Evolutionary conservation across 2,888 invertebrate genomes (phyloP).

Genomic region (Nematopogon swammerdamellus): DNA sequence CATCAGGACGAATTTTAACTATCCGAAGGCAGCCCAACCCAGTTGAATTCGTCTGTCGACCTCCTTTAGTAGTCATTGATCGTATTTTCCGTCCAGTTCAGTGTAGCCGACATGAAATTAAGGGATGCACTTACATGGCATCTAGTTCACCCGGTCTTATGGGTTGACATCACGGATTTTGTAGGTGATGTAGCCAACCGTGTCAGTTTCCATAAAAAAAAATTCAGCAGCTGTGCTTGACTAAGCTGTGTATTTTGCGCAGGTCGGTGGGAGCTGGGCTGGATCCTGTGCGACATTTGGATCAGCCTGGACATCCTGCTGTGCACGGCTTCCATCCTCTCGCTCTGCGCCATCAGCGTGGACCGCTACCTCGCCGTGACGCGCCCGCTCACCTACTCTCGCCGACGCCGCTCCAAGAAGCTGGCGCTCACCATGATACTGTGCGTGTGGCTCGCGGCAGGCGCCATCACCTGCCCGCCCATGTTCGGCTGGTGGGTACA

Average conservation of each 20-base stretch:
- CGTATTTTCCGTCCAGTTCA: too few relatives aligned
- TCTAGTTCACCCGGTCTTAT: too few relatives aligned
- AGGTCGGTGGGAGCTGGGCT: slow-evolving; percentile 87
- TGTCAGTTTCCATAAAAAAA: too few relatives aligned
- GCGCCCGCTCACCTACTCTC: slow-evolving; percentile 87
- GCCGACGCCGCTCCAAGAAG: slow-evolving; percentile 80
- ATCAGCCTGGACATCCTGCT: slow-evolving; percentile 89
- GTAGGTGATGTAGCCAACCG: too few relatives aligned
- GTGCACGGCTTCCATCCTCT: slow-evolving; percentile 91
- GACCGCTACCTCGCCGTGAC: slow-evolving; percentile 92
- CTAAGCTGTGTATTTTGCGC: slow-evolving; percentile 8
- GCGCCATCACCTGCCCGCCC: slow-evolving; percentile 91
- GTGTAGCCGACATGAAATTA: too few relatives aligned
- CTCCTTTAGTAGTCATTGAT: too few relatives aligned
- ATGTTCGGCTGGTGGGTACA: slow-evolving; percentile 82
- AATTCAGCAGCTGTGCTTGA: too few relatives aligned
- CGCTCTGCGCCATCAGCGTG: slow-evolving; percentile 89
- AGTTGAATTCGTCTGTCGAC: too few relatives aligned
- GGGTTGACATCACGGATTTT: too few relatives aligned
- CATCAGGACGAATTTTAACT: too few relatives aligned
- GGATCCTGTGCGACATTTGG: slow-evolving; percentile 88
- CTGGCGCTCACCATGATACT: slow-evolving; percentile 84
- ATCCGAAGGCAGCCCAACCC: too few relatives aligned
- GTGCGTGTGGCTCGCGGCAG: slow-evolving; percentile 86
- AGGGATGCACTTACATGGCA: too few relatives aligned